phyloP scores from a whole-genome alignment of 2,797 vertebrate genomes.

The Macrochelys suwanniensis region DNA sequence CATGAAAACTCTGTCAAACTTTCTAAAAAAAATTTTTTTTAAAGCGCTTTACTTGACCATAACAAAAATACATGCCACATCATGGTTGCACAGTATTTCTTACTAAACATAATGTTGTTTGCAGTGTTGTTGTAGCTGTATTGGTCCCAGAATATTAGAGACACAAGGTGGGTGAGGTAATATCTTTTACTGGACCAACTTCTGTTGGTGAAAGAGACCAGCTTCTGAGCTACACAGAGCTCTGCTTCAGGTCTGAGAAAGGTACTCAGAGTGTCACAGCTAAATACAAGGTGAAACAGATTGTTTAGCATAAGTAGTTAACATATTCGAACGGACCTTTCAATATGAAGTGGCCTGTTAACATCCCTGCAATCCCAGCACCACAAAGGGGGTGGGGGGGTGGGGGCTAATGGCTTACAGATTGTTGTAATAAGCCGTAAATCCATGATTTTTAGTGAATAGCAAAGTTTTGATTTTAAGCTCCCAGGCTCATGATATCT shows the following conservation, averaged over 20 bases:
- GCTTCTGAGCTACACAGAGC: neutral
- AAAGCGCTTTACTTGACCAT: neutral
- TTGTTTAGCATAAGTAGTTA: neutral
- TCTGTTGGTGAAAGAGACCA: neutral
- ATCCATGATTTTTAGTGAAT: neutral
- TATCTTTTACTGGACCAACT: neutral
- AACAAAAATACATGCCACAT: constrained; percentile 1
- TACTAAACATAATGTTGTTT: neutral
- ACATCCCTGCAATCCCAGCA: neutral
- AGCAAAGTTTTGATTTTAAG: neutral
- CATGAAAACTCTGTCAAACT: constrained; percentile 2
- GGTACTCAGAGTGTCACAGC: neutral
- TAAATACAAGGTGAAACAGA: neutral
- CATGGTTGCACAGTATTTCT: neutral
- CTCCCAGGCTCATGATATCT: neutral
- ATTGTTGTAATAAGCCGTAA: neutral
- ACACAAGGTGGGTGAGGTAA: neutral
- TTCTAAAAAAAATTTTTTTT: constrained; percentile 7
- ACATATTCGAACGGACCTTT: neutral
- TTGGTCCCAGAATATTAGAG: neutral
- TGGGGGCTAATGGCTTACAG: too few relatives aligned
- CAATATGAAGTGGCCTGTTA: neutral
- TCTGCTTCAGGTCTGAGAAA: neutral
- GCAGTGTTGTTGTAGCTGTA: neutral
- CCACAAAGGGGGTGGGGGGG: too few relatives aligned